Conservation (phyloP, 2,888 invertebrate species). For the Atherix ibis region DNA sequence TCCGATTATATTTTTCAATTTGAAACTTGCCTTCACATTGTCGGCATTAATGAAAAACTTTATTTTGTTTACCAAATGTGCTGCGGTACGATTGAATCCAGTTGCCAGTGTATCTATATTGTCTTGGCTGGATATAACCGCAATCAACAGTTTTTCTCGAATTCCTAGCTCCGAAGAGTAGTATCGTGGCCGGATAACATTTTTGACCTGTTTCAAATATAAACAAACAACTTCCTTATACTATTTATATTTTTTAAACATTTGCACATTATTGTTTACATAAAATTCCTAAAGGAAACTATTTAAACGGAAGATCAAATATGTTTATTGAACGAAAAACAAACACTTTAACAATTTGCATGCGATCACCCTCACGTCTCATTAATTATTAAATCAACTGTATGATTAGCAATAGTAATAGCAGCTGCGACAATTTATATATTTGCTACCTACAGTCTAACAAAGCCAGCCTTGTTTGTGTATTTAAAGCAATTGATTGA, state of each 20-base stretch:
- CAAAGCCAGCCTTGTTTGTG: no score
- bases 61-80: slow-evolving; percentile 67
- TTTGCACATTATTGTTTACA: no score
- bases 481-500: no score
- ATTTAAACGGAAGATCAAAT: no score
- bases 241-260: slow-evolving; percentile 4
- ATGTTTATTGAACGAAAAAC: no score
- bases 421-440: no score
- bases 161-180: slow-evolving; percentile 93
- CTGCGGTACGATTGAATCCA: slow-evolving; percentile 79
- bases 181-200: slow-evolving; percentile 72
- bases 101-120: slow-evolving; percentile 56
- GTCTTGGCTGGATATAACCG: slow-evolving; percentile 62
- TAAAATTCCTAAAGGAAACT: no score
- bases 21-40: slow-evolving; percentile 37
- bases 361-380: no score
- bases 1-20: slow-evolving; percentile 60
- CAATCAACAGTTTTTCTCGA: slow-evolving; percentile 73
- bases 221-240: slow-evolving; percentile 10
- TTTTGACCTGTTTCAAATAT: slow-evolving; percentile 38
- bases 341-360: no score
- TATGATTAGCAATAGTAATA: no score
- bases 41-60: slow-evolving; percentile 59
- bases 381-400: no score
- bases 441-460: no score